A percentile compares a stretch with the other conserved stretches of the same genome.
Conservation (phyloP, 2,113 vertebrate genomes). For the Megaceryle maxima region DNA sequence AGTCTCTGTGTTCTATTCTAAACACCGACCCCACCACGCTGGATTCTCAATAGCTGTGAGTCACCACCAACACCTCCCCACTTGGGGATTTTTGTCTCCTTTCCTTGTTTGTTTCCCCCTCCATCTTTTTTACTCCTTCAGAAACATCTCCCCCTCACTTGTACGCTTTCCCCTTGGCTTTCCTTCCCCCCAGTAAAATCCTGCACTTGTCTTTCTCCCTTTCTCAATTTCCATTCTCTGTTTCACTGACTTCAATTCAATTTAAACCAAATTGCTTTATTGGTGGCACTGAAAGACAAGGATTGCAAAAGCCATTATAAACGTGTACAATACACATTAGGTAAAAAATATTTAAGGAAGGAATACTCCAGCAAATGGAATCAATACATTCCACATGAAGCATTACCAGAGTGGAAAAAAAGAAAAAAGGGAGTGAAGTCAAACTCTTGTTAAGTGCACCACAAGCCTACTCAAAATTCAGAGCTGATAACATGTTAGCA, state of each 20-base stretch:
- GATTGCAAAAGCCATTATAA: constrained; percentile 41
- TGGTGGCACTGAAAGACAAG: constrained; percentile 31
- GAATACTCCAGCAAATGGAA: constrained; percentile 63
- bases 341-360: constrained; percentile 62
- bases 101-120: neutral
- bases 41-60: neutral
- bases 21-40: neutral
- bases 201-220: neutral
- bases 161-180: neutral
- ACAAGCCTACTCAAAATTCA: neutral
- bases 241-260: constrained; percentile 44
- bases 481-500: neutral
- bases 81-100: neutral
- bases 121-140: neutral
- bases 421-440: neutral
- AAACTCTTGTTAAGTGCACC: neutral
- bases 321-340: neutral
- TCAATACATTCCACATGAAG: constrained; percentile 52
- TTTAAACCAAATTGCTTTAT: constrained; percentile 61
- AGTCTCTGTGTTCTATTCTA: rapidly evolving
- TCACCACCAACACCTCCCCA: neutral
- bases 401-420: neutral
- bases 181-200: neutral
- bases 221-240: constrained; percentile 1
- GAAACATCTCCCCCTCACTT: neutral